Evolutionary conservation across 1,140 invertebrate species (phyloP).

Genomic region (Drosophila sulfurigaster): DNA sequence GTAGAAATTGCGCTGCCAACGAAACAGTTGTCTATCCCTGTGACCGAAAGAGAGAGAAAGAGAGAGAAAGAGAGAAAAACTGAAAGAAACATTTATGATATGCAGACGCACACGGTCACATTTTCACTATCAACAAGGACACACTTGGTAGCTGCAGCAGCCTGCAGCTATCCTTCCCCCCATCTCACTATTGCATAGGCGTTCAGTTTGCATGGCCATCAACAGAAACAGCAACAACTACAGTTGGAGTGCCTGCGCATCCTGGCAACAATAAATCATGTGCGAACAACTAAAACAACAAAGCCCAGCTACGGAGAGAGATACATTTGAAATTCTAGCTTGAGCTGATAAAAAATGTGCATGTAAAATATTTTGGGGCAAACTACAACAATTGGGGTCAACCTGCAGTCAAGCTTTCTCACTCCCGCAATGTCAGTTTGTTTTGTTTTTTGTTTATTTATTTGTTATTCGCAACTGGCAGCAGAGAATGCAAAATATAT

Average conservation of each 20-base stretch:
- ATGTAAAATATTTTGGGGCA: slow-evolving; percentile 69
- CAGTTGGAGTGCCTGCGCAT: slow-evolving; percentile 43
- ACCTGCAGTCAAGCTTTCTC: slow-evolving; percentile 52
- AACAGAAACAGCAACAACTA: slow-evolving; percentile 65
- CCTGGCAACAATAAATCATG: slow-evolving; percentile 75
- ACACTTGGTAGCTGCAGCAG: slow-evolving; percentile 42
- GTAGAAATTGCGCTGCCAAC: slow-evolving; percentile 58
- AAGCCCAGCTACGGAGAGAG: slow-evolving; percentile 40
- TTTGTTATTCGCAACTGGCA: slow-evolving; percentile 34
- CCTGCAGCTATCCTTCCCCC: neutral
- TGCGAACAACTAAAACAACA: slow-evolving; percentile 58
- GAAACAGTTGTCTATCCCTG: slow-evolving; percentile 17
- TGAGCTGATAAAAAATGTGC: slow-evolving; percentile 75
- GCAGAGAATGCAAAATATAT: slow-evolving; percentile 29
- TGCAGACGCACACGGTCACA: slow-evolving; percentile 48
- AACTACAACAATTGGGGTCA: slow-evolving; percentile 74
- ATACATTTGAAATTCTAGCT: slow-evolving; percentile 79
- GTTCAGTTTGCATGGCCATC: slow-evolving; percentile 56
- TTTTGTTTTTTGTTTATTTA: slow-evolving; percentile 44
- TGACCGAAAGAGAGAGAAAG: neutral
- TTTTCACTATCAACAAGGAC: slow-evolving; percentile 70
- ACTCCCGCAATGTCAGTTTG: slow-evolving; percentile 2
- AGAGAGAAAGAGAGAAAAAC: neutral
- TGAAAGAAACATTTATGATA: slow-evolving; percentile 17
- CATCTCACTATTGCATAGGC: neutral